Evolutionary conservation across 2,113 vertebrate genomes (phyloP), one percentile per base, ranked within the genome.

Genomic region (Anoplopoma fimbria): DNA sequence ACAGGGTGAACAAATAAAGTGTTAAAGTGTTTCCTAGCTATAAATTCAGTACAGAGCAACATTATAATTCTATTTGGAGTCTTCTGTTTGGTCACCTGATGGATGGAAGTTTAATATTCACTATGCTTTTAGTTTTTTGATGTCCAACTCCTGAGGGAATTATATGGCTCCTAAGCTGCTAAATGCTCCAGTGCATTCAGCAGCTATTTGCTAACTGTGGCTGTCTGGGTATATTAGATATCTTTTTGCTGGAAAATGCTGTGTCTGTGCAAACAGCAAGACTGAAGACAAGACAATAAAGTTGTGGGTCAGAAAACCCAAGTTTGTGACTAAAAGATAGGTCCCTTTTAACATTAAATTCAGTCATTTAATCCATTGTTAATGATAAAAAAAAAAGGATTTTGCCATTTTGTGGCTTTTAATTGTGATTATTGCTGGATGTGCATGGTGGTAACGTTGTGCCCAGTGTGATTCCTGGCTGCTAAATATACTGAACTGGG

Each of bases 401-500:
- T 63, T 36, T 23, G 21, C 61, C 34, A n/a, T n/a, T n/a, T 9
- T 47, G 4, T 55, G 49, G 9, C 33, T 2, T 23, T 53, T 23
- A 53, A 29, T 55, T 55, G 17, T 40, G 4, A 40, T 55, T 15
- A 29, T 53, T n/a, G 55, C 17, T 29, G 9, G 29, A 73, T 9
- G 23, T 25, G 13, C 33, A 62, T 42, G 23, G 14, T 63, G 29
- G 6, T 25, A n/a, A 9, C 23, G 9, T 61, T 51, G 23, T 65
- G 60, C 31, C 29, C 51, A 12, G 19, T 68, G 31, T 58, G 33
- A 55, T 70, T 76, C 55, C 38, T 73, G 63, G 17, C 19, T 64
- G 45, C 55, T 69, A 31, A 23, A 82, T 45, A 55, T 45, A 55
- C 2, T 74, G 31, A 86, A 81, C 33, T 9, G 29, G 53, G 47